Base-by-base conservation (phyloP, 1,140 invertebrate species). In the Wiebesia pumilae region DNA sequence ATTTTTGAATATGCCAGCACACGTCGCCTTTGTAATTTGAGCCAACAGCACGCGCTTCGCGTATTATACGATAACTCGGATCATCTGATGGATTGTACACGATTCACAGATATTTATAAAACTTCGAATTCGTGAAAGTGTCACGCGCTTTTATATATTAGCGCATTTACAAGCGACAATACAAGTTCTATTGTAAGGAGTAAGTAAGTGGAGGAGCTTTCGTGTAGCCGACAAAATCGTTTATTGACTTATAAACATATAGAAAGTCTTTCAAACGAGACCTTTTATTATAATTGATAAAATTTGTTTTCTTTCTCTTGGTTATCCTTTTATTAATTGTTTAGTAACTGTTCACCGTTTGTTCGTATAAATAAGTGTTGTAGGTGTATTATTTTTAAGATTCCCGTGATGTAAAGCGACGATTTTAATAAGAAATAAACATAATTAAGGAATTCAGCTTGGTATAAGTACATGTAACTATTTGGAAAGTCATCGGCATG, bases 11-110 rank as follows among this genome's bases (percentile, higher is more conserved):
- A 21, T 33, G 35, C 62, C 27, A 12, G 40, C 65, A 27, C 35
- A 58, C 38, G n/a, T n/a, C 62, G 58, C 43, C 1, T 33, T 21
- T 81, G 62, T 81, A 30, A 51, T 79, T 79, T 79, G 47, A 54
- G 10, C 27, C 1, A 79, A 10, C 19, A 79, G n/a, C 77, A 54
- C 47, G 14, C 14, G 14, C 77, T 3, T 35, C n/a, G 3, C 21
- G 47, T n/a, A 7, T 14, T 27, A 1, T 0, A 58, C 47, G 9
- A 54, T 47, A 40, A 27, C 6, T 24, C 7, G 43, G 43, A 47
- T 47, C 6, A 47, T 27, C 19, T 21, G 9, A 54, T 54, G 19
- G 2, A 54, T 21, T 21, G 16, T 47, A 47, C 16, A 54, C 16
- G n/a, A 30, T 77, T 47, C 27, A 40, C 0, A 27, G 9, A 27